A percentile compares a stretch with the other conserved stretches of the same genome.
Evolutionary conservation across 2,797 vertebrate genomes (phyloP).

Genomic region (Lateolabrax maculatus): DNA sequence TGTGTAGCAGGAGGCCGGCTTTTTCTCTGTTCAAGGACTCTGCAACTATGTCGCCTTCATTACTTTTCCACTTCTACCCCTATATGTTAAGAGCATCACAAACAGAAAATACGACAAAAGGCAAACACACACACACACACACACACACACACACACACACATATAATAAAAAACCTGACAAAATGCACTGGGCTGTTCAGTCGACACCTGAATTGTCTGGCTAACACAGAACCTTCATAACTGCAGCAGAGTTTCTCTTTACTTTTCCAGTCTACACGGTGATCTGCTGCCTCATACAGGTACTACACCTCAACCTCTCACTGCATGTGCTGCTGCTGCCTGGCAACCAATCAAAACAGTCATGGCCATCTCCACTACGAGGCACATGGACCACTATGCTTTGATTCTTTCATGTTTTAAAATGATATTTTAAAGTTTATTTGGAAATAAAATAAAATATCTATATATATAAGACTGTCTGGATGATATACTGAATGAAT

Average conservation of each 20-base stretch:
- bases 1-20: background rate
- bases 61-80: background rate
- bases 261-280: background rate
- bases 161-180: too few relatives aligned
- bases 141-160: too few relatives aligned
- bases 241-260: conserved; percentile 8
- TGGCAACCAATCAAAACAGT: conserved; percentile 16
- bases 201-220: background rate
- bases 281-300: too few relatives aligned
- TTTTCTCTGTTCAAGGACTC: background rate
- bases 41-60: background rate
- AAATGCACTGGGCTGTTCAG: background rate
- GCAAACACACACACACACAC: too few relatives aligned
- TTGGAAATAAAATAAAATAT: background rate
- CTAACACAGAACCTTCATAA: background rate
- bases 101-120: background rate
- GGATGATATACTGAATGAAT: background rate
- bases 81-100: background rate
- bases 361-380: background rate
- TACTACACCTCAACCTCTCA: background rate
- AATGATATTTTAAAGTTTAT: too few relatives aligned
- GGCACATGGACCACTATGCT: too few relatives aligned
- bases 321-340: conserved; percentile 13
- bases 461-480: background rate
- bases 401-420: too few relatives aligned